Percentiles rank a stretch among this genome's conserved stretches.
These are phyloP conservation scores for Xestia ashworthii DNA, from an alignment of 2,888 invertebrate species.

Conservation along the genomic window DNA sequence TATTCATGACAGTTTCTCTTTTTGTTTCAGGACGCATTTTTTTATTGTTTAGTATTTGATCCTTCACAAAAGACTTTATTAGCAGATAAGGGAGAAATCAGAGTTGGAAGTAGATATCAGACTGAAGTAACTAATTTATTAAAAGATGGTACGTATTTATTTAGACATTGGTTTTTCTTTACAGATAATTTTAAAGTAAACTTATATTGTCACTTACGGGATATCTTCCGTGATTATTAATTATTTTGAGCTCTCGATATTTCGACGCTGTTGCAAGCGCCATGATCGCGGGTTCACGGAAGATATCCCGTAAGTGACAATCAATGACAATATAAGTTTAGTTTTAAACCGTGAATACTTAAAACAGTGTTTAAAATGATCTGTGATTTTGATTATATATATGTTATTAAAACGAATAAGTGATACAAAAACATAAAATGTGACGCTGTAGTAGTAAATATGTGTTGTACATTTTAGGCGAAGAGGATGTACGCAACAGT, in stretches of 20 bases:
- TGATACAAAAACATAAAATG: neutral
- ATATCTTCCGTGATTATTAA: too few species aligned
- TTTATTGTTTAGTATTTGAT: conserved; percentile 99
- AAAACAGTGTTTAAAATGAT: neutral
- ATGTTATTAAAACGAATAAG: neutral
- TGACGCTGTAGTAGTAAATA: conserved; percentile 12
- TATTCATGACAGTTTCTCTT: conserved; percentile 67
- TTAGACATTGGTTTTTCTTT: neutral
- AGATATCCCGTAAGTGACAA: too few species aligned
- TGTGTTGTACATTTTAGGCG: conserved; percentile 82
- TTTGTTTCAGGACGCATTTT: conserved; percentile 98
- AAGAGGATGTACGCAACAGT: conserved; percentile 92
- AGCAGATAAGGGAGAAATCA: conserved; percentile 99
- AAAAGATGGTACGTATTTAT: conserved; percentile 92
- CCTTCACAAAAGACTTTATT: conserved; percentile 99
- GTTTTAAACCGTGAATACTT: too few species aligned
- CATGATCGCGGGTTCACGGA: too few species aligned
- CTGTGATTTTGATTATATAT: neutral
- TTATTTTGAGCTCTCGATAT: too few species aligned
- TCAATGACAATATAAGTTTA: too few species aligned
- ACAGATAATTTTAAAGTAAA: too few species aligned
- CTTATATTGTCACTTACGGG: too few species aligned
- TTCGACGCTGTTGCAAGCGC: too few species aligned
- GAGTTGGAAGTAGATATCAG: conserved; percentile 98
- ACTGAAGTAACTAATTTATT: conserved; percentile 96